Conservation (phyloP, 2,888 invertebrate genomes). For the Drosophila affinis region DNA sequence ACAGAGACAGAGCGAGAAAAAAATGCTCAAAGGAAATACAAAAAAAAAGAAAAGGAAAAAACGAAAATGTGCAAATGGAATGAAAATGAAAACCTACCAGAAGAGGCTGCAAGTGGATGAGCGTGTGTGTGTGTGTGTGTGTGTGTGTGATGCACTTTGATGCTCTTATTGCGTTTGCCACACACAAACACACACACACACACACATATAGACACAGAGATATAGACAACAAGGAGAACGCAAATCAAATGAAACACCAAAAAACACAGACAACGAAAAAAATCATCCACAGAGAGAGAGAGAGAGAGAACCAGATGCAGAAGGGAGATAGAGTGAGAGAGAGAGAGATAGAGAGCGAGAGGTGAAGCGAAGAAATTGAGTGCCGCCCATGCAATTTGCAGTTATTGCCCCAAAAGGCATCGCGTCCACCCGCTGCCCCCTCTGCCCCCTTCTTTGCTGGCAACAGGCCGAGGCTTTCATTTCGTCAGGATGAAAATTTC, state of each 20-base stretch:
- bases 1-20: not conserved
- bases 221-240: slow-evolving; percentile 49
- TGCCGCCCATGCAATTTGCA: slow-evolving; percentile 79
- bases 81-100: slow-evolving; percentile 53
- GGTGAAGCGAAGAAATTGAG: slow-evolving; percentile 64
- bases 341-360: not conserved
- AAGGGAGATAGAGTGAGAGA: not conserved
- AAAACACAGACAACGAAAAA: slow-evolving; percentile 50
- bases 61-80: slow-evolving; percentile 45
- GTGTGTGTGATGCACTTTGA: slow-evolving; percentile 68
- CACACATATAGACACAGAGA: slow-evolving; percentile 38
- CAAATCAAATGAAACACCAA: slow-evolving; percentile 77
- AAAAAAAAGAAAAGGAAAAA: slow-evolving; percentile 24
- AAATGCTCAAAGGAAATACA: slow-evolving; percentile 36
- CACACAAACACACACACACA: slow-evolving; percentile 28
- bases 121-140: slow-evolving; percentile 54
- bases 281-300: not conserved
- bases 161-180: slow-evolving; percentile 76
- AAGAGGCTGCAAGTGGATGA: slow-evolving; percentile 53
- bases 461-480: slow-evolving; percentile 73
- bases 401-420: slow-evolving; percentile 68
- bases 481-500: slow-evolving; percentile 72
- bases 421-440: not conserved
- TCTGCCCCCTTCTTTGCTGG: slow-evolving; percentile 16
- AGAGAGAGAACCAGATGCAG: too few relatives aligned